phyloP scores from a whole-genome alignment of 2,888 invertebrate genomes.

The Ophion costatus region DNA sequence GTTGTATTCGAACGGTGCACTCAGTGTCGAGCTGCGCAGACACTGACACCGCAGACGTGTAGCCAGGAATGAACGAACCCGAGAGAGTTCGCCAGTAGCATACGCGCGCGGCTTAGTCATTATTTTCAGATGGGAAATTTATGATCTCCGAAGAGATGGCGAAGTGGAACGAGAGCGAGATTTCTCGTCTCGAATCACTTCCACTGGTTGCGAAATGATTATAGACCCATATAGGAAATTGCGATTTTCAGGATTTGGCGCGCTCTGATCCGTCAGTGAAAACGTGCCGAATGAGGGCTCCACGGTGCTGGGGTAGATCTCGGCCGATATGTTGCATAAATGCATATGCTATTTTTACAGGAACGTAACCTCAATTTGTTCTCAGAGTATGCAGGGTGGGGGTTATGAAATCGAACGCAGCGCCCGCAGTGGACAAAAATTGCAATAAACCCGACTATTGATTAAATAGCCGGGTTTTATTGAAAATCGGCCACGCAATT shows the following conservation, averaged over 20 bases:
- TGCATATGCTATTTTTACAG: too few species aligned
- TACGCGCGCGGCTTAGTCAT: slow-evolving; percentile 48
- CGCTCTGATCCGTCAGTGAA: neutral
- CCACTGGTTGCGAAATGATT: slow-evolving; percentile 58
- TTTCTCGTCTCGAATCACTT: slow-evolving; percentile 68
- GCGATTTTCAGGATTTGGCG: slow-evolving; percentile 36
- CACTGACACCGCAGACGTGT: slow-evolving; percentile 59
- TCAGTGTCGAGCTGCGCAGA: slow-evolving; percentile 62
- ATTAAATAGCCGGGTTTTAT: too few species aligned
- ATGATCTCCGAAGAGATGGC: slow-evolving; percentile 57
- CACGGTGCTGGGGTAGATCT: neutral
- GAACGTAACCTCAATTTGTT: too few species aligned
- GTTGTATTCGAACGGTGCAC: slow-evolving; percentile 55
- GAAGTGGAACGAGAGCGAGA: slow-evolving; percentile 63
- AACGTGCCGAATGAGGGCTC: neutral
- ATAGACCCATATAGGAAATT: slow-evolving; percentile 37
- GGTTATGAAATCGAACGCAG: too few species aligned
- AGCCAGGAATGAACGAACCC: slow-evolving; percentile 54
- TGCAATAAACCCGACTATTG: too few species aligned
- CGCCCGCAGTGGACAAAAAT: too few species aligned
- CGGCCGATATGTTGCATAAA: neutral
- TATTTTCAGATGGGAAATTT: slow-evolving; percentile 65
- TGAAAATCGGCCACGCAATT: too few species aligned
- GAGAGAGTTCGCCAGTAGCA: slow-evolving; percentile 38
- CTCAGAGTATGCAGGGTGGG: too few species aligned